Percentiles rank a stretch among this genome's conserved stretches.
These are phyloP conservation scores for Melanotaenia boesemani DNA, from an alignment of 2,797 vertebrate genomes.

Conservation along the genomic window DNA sequence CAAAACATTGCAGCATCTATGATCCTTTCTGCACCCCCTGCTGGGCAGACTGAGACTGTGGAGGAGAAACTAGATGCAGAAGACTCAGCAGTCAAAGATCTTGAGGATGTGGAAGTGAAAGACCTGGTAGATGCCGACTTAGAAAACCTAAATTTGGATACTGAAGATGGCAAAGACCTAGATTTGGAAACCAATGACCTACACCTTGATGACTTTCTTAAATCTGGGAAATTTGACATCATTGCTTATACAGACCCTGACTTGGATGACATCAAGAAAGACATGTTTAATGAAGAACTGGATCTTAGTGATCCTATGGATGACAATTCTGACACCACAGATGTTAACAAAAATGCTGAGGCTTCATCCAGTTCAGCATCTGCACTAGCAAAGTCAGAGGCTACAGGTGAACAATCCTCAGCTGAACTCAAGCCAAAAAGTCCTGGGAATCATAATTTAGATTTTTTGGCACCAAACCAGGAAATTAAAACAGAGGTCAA, in stretches of 20 bases:
- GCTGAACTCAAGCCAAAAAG: conserved; percentile 82
- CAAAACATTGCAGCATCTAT: conserved; percentile 83
- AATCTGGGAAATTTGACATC: conserved; percentile 97
- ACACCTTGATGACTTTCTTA: conserved; percentile 96
- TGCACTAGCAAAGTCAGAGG: conserved; percentile 80
- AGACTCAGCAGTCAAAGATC: conserved; percentile 96
- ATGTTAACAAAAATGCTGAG: conserved; percentile 74
- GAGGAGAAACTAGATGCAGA: conserved; percentile 95
- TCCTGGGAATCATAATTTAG: conserved; percentile 66
- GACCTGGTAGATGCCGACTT: conserved; percentile 97
- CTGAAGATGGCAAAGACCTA: conserved; percentile 96
- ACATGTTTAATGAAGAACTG: conserved; percentile 96
- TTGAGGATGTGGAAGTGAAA: conserved; percentile 97
- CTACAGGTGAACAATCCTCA: conserved; percentile 75
- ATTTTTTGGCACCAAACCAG: conserved; percentile 67
- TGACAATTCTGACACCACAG: conserved; percentile 85
- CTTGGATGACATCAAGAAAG: conserved; percentile 95
- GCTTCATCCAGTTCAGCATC: conserved; percentile 76
- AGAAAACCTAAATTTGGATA: conserved; percentile 96
- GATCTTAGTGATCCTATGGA: conserved; percentile 95
- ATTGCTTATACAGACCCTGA: conserved; percentile 98
- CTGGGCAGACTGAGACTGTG: conserved; percentile 77
- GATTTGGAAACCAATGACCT: conserved; percentile 97
- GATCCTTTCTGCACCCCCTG: conserved; percentile 73
- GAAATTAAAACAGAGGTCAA: conserved; percentile 84